Evolutionary conservation across 2,888 invertebrate species (phyloP).

Genomic region (Sylvicola cinctus): DNA sequence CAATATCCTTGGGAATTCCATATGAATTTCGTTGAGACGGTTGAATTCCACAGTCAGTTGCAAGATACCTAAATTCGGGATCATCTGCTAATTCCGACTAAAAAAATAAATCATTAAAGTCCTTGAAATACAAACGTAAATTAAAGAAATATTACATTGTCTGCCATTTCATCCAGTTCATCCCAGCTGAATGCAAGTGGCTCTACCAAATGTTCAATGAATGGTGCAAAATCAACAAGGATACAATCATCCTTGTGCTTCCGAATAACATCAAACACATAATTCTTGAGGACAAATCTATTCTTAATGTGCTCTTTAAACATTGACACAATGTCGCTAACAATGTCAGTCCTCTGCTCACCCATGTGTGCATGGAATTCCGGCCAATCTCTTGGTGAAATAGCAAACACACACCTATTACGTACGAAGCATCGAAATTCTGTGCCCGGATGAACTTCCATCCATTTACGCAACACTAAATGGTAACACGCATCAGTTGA

Average conservation of each 20-base stretch:
- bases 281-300: conserved; percentile 9
- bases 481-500: conserved; percentile 4
- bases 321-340: conserved; percentile 9
- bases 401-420: conserved; percentile 6
- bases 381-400: conserved; percentile 11
- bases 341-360: conserved; percentile 8
- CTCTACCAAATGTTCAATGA: conserved; percentile 7
- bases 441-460: conserved; percentile 11
- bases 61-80: conserved; percentile 11
- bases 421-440: conserved; percentile 11
- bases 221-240: conserved; percentile 10
- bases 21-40: conserved; percentile 10
- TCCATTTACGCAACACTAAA: conserved; percentile 10
- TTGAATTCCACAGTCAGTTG: conserved; percentile 9
- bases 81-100: conserved; percentile 5
- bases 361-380: conserved; percentile 9
- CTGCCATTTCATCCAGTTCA: conserved; percentile 4
- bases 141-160: conserved; percentile 1
- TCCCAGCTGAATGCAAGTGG: conserved; percentile 10
- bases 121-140: conserved; percentile 1
- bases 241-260: conserved; percentile 8
- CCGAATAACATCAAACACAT: conserved; percentile 11
- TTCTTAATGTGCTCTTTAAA: conserved; percentile 10
- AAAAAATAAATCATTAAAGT: neutral
- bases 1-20: conserved; percentile 10